Evolutionary conservation across 2,113 vertebrate genomes (phyloP), one percentile per base, ranked within the genome.

Genomic region (Spermophilus dauricus): DNA sequence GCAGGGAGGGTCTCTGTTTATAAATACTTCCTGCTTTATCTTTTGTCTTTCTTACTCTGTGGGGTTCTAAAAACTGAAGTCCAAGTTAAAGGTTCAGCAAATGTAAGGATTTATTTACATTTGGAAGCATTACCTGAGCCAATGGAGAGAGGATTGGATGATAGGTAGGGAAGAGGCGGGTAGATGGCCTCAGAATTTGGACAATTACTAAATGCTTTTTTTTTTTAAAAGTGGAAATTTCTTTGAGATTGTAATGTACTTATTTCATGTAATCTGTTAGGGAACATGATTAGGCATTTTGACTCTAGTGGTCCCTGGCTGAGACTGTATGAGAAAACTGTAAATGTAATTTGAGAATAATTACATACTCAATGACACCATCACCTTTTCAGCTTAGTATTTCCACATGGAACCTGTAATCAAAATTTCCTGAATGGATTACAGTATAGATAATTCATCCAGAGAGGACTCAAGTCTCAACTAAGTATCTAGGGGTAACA

Each of bases 341-440:
- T 78, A 78, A 65, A 93, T 83, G 12, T 39, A 91, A 73, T 87
- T 93, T 69, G 82, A 69, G 70, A 28, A 76, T 90, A 94, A 84
- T 91, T 80, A 72, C 16, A 56, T 56, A 22, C 3, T 22, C 9
- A 82, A 65, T 11, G 32, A 37, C 5, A 1, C 48, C 13, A 70
- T 78, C 7, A 67, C 85, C 39, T 89, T 83, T 86, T 81, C 34
- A 81, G 37, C 37, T 95, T 96, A 58, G 51, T 92, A 82, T 86
- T 94, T 77, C 91, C 18, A 61, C 61, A 73, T 48, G 11, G 53
- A 92, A 12, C 20, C 45, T 63, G 30, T 92, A 73, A 78, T 16
- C 8, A n/a, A 72, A 94, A 65, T 77, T 94, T 86, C 37, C 45
- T 37, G 17, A 67, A 32, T 76, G 20, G n/a, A 42, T 94, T 86